phyloP scores from a whole-genome alignment of 2,888 invertebrate species.

The Molanna angustata region DNA sequence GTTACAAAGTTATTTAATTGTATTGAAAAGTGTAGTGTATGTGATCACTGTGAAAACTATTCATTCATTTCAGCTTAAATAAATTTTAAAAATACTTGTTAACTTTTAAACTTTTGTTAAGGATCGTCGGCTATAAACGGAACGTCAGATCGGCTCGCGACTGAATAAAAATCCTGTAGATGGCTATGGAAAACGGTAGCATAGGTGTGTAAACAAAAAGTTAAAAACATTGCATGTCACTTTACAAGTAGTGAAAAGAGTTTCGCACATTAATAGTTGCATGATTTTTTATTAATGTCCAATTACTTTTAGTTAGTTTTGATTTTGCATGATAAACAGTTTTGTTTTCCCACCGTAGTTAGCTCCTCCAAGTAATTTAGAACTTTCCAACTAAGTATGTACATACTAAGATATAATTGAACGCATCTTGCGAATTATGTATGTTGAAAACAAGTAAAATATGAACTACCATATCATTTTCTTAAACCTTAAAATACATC shows the following conservation, averaged over 20 bases:
- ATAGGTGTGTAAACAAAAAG: slow-evolving; percentile 30
- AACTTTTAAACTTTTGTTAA: slow-evolving; percentile 30
- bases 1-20: slow-evolving; percentile 4
- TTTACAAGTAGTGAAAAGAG: slow-evolving; percentile 7
- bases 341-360: too few species aligned
- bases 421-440: too few species aligned
- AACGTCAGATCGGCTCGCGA: slow-evolving; percentile 24
- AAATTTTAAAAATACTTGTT: slow-evolving; percentile 17
- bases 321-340: not conserved
- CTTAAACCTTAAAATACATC: too few species aligned
- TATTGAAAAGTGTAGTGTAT: slow-evolving; percentile 9
- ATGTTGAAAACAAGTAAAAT: too few species aligned
- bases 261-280: slow-evolving; percentile 11
- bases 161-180: slow-evolving; percentile 19
- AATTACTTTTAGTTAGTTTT: not conserved
- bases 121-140: slow-evolving; percentile 28
- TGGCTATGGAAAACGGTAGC: slow-evolving; percentile 30
- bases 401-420: too few species aligned
- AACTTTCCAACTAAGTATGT: too few species aligned
- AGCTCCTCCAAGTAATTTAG: too few species aligned
- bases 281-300: slow-evolving; percentile 10
- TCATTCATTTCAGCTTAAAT: slow-evolving; percentile 13
- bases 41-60: too few species aligned
- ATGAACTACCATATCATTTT: too few species aligned
- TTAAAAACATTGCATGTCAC: slow-evolving; percentile 29